Conservation (phyloP, 2,113 vertebrate genomes). For the Ptilorrhoa leucosticta region DNA sequence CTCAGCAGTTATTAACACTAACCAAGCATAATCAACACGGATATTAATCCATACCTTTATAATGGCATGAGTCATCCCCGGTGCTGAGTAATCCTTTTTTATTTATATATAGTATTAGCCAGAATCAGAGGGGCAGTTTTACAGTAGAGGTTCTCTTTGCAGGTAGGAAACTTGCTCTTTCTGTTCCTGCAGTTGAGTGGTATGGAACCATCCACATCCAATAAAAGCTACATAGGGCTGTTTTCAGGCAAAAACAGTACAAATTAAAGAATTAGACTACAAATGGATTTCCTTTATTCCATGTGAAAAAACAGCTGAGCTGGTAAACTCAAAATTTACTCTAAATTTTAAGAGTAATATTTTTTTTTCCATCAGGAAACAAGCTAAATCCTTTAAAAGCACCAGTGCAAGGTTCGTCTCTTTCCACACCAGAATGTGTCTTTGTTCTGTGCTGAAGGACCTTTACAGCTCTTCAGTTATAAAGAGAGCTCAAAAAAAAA, state of each 20-base stretch:
- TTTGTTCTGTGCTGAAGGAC: background rate
- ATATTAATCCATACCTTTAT: slow-evolving; percentile 26
- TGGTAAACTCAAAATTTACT: background rate
- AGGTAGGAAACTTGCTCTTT: background rate
- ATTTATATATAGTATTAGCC: background rate
- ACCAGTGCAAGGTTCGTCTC: background rate
- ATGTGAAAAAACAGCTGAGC: background rate
- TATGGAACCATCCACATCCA: background rate
- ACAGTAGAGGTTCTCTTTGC: background rate
- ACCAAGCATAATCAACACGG: background rate
- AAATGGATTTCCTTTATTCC: background rate
- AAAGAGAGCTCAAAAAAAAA: background rate
- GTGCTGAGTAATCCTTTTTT: slow-evolving; percentile 5
- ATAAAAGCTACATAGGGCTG: background rate
- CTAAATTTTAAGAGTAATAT: background rate
- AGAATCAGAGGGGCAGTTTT: background rate
- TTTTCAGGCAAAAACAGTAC: background rate
- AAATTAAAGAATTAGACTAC: background rate
- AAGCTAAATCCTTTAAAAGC: background rate
- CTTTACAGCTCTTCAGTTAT: background rate
- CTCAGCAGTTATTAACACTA: slow-evolving; percentile 6
- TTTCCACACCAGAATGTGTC: background rate
- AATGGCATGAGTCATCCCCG: background rate
- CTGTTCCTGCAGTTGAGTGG: background rate
- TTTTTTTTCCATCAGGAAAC: background rate